phyloP scores from a whole-genome alignment of 2,113 vertebrate genomes.

The Sorex araneus region DNA sequence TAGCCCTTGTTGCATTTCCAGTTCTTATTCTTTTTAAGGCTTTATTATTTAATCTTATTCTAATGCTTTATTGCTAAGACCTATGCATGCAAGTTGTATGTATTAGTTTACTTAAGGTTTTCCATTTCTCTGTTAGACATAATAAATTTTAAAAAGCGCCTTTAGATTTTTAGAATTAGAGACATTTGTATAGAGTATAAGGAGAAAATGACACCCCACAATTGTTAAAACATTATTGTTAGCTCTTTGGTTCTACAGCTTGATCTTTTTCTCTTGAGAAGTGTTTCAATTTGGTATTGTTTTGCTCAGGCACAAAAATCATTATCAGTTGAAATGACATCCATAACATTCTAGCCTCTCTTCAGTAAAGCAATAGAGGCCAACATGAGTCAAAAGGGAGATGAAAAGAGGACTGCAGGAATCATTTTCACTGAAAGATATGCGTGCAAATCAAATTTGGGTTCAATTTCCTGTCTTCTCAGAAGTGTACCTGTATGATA shows the following conservation, averaged over 20 bases:
- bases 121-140: slow-evolving; percentile 67
- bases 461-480: not conserved
- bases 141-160: slow-evolving; percentile 65
- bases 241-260: not conserved
- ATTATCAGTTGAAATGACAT: slow-evolving; percentile 54
- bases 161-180: slow-evolving; percentile 69
- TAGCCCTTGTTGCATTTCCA: not conserved
- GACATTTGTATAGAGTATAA: slow-evolving; percentile 61
- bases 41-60: slow-evolving; percentile 52
- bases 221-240: slow-evolving; percentile 47
- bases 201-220: slow-evolving; percentile 55
- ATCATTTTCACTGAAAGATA: not conserved
- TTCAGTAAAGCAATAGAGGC: not conserved
- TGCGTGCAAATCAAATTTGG: not conserved
- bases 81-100: not conserved
- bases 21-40: slow-evolving; percentile 71
- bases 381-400: not conserved
- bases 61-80: not conserved
- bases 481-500: not conserved
- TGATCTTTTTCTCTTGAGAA: slow-evolving; percentile 48
- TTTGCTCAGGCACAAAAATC: slow-evolving; percentile 29
- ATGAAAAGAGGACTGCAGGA: not conserved
- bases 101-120: not conserved
- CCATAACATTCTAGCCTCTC: not conserved
- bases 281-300: slow-evolving; percentile 36